Percentiles rank a stretch among this genome's conserved stretches.
phyloP scores from a whole-genome alignment of 1,140 invertebrate species.

The Drosophila nigrodunni region DNA sequence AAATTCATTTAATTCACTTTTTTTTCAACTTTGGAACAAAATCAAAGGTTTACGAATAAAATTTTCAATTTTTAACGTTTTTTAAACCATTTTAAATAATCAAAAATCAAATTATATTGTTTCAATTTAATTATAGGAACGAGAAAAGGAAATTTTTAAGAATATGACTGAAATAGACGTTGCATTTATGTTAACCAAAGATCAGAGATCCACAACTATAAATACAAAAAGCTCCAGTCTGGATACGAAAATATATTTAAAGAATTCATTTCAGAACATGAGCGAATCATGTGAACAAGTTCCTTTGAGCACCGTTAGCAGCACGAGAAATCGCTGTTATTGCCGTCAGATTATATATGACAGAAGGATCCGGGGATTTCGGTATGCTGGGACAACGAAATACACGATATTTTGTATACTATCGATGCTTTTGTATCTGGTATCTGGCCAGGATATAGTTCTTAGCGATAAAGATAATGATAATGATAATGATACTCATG shows the following conservation, averaged over 20 bases:
- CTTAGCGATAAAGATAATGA: background rate
- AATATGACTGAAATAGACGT: conserved; percentile 9
- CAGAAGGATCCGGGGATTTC: conserved; percentile 2
- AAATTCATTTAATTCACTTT: too few relatives aligned
- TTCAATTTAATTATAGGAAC: conserved; percentile 11
- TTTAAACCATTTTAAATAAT: too few relatives aligned
- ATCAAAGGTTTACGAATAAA: too few relatives aligned
- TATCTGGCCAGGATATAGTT: conserved; percentile 21
- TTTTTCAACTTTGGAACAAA: too few relatives aligned
- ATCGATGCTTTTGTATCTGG: conserved; percentile 45
- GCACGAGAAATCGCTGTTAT: background rate
- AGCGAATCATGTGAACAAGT: background rate
- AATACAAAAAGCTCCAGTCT: background rate
- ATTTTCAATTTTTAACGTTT: too few relatives aligned
- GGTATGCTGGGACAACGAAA: conserved; percentile 19
- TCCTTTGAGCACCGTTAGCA: background rate
- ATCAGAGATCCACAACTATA: background rate
- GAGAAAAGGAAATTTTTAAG: background rate
- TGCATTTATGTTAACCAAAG: background rate
- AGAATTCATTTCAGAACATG: background rate
- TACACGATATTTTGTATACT: conserved; percentile 18
- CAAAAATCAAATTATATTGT: background rate
- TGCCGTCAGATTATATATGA: conserved; percentile 12
- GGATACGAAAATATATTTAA: background rate
- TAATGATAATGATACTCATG: conserved; percentile 12